These are phyloP conservation scores for Ceyx cyanopectus DNA, from an alignment of 2,113 vertebrate genomes.

Conservation along the genomic window DNA sequence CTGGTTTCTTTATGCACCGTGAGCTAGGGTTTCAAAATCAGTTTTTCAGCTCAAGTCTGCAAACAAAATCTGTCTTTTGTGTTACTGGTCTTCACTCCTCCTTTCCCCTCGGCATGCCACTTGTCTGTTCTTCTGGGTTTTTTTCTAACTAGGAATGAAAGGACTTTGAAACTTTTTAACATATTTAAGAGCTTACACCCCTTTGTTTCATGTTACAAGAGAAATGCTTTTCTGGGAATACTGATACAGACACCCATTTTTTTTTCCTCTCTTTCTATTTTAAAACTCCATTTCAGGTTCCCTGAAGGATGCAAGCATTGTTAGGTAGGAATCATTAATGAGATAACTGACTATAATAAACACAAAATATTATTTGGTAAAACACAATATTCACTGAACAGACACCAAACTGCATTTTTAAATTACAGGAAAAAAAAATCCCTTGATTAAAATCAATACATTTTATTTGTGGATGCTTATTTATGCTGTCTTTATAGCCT, in stretches of 20 bases:
- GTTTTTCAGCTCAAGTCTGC: constrained; percentile 36
- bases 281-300: not conserved
- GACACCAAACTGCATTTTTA: not conserved
- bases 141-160: not conserved
- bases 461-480: not conserved
- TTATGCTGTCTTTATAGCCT: not conserved
- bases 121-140: not conserved
- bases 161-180: constrained; percentile 19
- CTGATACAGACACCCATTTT: not conserved
- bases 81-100: not conserved
- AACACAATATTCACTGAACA: not conserved
- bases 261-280: not conserved
- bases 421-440: not conserved
- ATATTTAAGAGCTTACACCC: not conserved
- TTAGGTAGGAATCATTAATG: not conserved
- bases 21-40: not conserved
- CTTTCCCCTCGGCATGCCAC: not conserved
- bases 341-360: not conserved
- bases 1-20: constrained; percentile 24
- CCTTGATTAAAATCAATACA: constrained; percentile 13
- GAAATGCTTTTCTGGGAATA: not conserved
- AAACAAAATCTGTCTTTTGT: constrained; percentile 54
- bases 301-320: not conserved
- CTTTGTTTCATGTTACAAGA: not conserved
- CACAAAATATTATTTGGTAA: not conserved